phyloP scores from a whole-genome alignment of 2,888 invertebrate genomes.

The Parnassius smintheus region DNA sequence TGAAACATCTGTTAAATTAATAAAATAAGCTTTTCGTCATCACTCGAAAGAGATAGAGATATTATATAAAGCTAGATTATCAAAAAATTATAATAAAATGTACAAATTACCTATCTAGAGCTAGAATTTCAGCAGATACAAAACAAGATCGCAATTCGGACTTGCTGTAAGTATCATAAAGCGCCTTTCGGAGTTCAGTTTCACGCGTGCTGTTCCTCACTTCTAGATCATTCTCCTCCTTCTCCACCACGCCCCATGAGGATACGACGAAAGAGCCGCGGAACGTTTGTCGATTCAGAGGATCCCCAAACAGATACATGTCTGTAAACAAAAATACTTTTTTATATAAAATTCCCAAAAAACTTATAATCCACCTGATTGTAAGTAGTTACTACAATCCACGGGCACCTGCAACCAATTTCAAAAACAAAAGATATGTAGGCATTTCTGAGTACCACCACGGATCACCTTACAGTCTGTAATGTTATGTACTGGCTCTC shows the following conservation, averaged over 20 bases:
- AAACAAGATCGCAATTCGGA: slow-evolving; percentile 89
- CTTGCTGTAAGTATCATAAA: slow-evolving; percentile 87
- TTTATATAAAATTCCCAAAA: neutral
- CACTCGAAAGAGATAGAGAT: no score
- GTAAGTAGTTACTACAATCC: no score
- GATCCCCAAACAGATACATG: slow-evolving; percentile 86
- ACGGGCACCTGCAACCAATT: no score
- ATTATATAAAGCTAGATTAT: neutral
- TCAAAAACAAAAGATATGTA: no score
- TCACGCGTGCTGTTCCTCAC: slow-evolving; percentile 87
- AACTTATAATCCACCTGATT: no score
- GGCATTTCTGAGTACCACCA: no score
- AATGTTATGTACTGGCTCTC: no score
- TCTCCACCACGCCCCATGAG: slow-evolving; percentile 84
- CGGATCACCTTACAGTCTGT: no score
- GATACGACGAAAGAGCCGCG: slow-evolving; percentile 90
- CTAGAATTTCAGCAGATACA: slow-evolving; percentile 89
- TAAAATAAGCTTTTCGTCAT: no score
- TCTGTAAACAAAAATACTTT: slow-evolving; percentile 75
- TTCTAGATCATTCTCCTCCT: slow-evolving; percentile 83
- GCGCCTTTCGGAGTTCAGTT: slow-evolving; percentile 86
- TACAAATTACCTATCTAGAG: slow-evolving; percentile 88
- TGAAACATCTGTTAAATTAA: no score
- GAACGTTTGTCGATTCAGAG: slow-evolving; percentile 90
- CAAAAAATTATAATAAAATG: neutral